Base-by-base conservation (phyloP, 2,888 invertebrate genomes). In the Antitype chi region DNA sequence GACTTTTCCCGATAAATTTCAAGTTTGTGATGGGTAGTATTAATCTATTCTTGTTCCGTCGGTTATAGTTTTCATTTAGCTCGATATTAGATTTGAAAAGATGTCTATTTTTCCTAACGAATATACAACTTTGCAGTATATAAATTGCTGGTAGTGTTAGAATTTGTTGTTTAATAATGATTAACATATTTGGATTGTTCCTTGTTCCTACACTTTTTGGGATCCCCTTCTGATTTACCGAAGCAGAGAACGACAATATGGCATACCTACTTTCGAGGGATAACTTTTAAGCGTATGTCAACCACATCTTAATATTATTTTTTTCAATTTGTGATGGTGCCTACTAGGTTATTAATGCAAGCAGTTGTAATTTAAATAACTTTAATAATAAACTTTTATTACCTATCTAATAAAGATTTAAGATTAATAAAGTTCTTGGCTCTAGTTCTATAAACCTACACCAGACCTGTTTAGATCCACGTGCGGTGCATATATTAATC, bases 401-500 rank as follows among this genome's bases (percentile, higher is more conserved):
- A 55, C 13, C 2, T 59, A 17, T 17, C n/a, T 52, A 25, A 17
- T 59, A 68, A 60, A 53, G 2, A 23, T 28, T 2, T 32, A 47
- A 53, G 28, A 69, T 53, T 28, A 23, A 78, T 57, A 9, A 57
- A 2, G 20, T n/a, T n/a, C 11, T 57, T 6, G 15, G 0, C 9
- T 38, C 38, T 47, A 59, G 28, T 38, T 38, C 13, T 38, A 32
- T 1, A 4, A 23, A 53, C 47, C 23, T 43, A 52, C 57, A 76
- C 28, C 57, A 59, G 25, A 76, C n/a, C 66, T 78, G 69, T 43
- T 67, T 15, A 52, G 11, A 59, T 32, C n/a, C 57, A 63, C 23
- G 59, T 57, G 57, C 55, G 28, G 0, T 28, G 17, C 43, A 43
- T 7, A 43, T 15, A 13, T 25, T 25, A 23, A 28, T 28, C 23